These are phyloP conservation scores for Lathronympha strigana DNA, from an alignment of 2,888 invertebrate species.

Conservation along the genomic window DNA sequence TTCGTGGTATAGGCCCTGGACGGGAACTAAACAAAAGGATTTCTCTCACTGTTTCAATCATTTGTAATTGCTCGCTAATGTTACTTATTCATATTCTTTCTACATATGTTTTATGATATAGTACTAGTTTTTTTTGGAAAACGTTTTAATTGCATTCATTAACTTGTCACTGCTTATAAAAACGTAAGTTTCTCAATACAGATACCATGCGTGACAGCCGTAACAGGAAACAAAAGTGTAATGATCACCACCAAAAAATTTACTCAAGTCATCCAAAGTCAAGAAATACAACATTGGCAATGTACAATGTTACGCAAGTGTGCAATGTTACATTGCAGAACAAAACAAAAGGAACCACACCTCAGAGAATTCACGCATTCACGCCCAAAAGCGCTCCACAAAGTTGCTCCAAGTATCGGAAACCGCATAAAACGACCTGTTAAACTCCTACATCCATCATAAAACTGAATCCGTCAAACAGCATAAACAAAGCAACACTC, in stretches of 20 bases:
- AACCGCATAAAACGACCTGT: conserved; percentile 12
- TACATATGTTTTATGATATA: neutral
- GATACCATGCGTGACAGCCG: too few species aligned
- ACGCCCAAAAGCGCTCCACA: neutral
- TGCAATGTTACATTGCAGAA: neutral
- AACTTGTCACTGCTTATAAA: neutral
- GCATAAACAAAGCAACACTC: conserved; percentile 21
- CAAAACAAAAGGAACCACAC: conserved; percentile 5
- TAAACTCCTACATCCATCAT: conserved; percentile 14
- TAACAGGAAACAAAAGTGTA: too few species aligned
- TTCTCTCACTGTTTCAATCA: conserved; percentile 66
- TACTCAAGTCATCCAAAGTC: too few species aligned
- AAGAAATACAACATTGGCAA: too few species aligned
- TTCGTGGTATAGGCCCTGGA: too few species aligned
- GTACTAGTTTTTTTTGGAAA: neutral
- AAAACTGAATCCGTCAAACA: conserved; percentile 14
- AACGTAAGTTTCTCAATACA: neutral
- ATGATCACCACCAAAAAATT: too few species aligned
- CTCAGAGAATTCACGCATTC: neutral
- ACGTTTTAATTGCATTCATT: too few species aligned
- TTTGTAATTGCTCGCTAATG: conserved; percentile 47
- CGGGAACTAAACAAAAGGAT: conserved; percentile 71
- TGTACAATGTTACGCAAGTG: too few species aligned
- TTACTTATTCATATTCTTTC: conserved; percentile 40
- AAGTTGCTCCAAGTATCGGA: conserved; percentile 13